These are phyloP conservation scores for Trematomus loennbergii DNA, from an alignment of 2,113 vertebrate species.

Conservation along the genomic window DNA sequence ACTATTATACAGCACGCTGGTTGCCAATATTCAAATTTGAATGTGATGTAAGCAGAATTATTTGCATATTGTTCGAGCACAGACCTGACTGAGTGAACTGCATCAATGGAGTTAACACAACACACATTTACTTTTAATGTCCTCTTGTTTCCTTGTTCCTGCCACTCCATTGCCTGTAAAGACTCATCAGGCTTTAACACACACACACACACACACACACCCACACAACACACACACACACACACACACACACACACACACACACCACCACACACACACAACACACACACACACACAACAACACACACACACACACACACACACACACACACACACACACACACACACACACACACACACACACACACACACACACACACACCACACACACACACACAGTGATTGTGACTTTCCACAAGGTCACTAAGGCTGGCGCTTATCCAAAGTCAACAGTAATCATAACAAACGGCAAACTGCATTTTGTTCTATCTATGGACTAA, in stretches of 20 bases:
- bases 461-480: constrained; percentile 41
- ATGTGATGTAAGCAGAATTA: background rate
- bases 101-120: background rate
- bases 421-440: constrained; percentile 57
- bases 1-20: background rate
- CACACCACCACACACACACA: background rate
- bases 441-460: constrained; percentile 61
- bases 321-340: constrained; percentile 3
- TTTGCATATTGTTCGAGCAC: background rate
- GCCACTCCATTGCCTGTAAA: constrained; percentile 40
- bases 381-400: constrained; percentile 46
- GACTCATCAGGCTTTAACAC: background rate
- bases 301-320: constrained; percentile 6
- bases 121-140: background rate
- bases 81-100: background rate
- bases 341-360: background rate
- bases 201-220: background rate
- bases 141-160: constrained; percentile 36
- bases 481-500: background rate
- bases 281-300: background rate
- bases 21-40: no score
- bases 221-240: background rate
- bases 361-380: constrained; percentile 2
- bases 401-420: constrained; percentile 65
- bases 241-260: background rate